phyloP scores from a whole-genome alignment of 1,140 invertebrate species.

The Whitmania pigra region DNA sequence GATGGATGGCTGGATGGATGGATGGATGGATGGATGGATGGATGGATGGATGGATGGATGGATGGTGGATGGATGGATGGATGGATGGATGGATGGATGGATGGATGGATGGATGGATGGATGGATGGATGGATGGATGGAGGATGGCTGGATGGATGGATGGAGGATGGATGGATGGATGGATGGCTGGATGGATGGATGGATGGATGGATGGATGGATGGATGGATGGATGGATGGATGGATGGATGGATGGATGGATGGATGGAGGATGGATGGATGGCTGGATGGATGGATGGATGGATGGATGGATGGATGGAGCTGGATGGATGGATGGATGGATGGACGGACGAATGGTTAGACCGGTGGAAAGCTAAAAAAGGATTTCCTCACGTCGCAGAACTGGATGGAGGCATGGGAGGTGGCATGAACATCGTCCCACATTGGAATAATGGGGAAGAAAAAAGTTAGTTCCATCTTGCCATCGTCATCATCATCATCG shows the following conservation, averaged over 20 bases:
- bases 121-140: not conserved
- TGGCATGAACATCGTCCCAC: no score
- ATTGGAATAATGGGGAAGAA: no score
- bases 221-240: no score
- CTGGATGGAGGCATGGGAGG: no score
- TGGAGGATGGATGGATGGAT: not conserved
- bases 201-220: slow-evolving; percentile 12
- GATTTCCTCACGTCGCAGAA: no score
- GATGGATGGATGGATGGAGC: not conserved
- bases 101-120: slow-evolving; percentile 15
- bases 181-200: not conserved
- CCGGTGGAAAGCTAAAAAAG: not conserved
- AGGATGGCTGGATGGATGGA: not conserved
- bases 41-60: slow-evolving; percentile 11
- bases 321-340: no score
- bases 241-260: slow-evolving; percentile 4
- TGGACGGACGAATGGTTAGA: not conserved
- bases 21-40: slow-evolving; percentile 12
- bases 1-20: not conserved
- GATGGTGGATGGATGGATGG: slow-evolving; percentile 13
- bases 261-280: not conserved
- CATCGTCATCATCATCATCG: no score
- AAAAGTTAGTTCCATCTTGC: no score
- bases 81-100: slow-evolving; percentile 14
- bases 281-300: not conserved